Conservation (phyloP, 2,113 vertebrate species). For the Cheilinus undulatus region DNA sequence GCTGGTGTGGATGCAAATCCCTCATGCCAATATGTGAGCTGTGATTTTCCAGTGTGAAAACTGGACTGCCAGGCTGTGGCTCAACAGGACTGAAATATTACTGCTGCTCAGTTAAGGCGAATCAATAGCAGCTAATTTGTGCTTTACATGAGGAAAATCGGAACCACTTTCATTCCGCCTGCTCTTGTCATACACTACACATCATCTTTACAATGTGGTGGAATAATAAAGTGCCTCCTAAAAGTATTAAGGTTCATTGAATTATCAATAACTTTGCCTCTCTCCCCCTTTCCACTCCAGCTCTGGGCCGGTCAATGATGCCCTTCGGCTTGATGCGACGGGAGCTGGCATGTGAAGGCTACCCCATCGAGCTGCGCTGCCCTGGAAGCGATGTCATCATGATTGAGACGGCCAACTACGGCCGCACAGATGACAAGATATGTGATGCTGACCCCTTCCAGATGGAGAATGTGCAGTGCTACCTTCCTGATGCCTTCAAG, state of each 20-base stretch:
- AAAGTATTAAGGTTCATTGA: slow-evolving; percentile 67
- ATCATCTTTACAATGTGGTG: slow-evolving; percentile 66
- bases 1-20: slow-evolving; percentile 52
- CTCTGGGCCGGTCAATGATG: slow-evolving; percentile 91
- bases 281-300: slow-evolving; percentile 72
- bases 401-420: slow-evolving; percentile 95
- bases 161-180: slow-evolving; percentile 38
- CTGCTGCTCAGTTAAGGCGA: slow-evolving; percentile 22
- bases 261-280: slow-evolving; percentile 69
- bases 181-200: slow-evolving; percentile 41
- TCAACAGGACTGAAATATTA: slow-evolving; percentile 40
- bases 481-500: slow-evolving; percentile 92
- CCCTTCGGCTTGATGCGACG: slow-evolving; percentile 93
- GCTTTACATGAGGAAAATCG: slow-evolving; percentile 46
- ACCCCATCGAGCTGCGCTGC: slow-evolving; percentile 95
- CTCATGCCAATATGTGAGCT: slow-evolving; percentile 56
- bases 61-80: slow-evolving; percentile 33
- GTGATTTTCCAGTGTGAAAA: slow-evolving; percentile 52
- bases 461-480: slow-evolving; percentile 97
- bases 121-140: slow-evolving; percentile 45
- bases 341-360: slow-evolving; percentile 94
- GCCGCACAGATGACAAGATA: slow-evolving; percentile 95
- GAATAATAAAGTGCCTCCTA: slow-evolving; percentile 69
- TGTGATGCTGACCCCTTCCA: slow-evolving; percentile 95
- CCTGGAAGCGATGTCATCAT: slow-evolving; percentile 95